Evolutionary conservation across 2,113 vertebrate species (phyloP), one percentile per base, ranked within the genome.

Genomic region (Pelusios castaneus): DNA sequence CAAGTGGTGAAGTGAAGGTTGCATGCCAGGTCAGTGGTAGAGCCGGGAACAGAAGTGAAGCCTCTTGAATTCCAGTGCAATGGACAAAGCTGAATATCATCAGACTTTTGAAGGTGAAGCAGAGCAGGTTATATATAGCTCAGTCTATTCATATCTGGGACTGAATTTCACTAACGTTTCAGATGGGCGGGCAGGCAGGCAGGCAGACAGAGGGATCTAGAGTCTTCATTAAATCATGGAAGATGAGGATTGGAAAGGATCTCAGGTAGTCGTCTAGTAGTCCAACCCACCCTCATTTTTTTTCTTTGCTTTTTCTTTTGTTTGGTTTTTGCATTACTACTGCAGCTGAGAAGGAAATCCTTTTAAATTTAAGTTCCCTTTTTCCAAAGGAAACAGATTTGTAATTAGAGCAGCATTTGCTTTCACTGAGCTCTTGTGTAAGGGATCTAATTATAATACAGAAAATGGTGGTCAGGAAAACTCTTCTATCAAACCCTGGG

Each of bases 281-380:
- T 47, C 47, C 10, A 47, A 47, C 47, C 47, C 52, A 54, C 60
- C 19, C 84, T 85, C 73, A 82, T 54, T 85, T 91, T 25, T 25
- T 52, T 16, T 17, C 14, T 16, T 52, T 52, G 86, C 56, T 90
- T 78, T 67, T n/a, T n/a, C n/a, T 49, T 96, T 63, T 91, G 82
- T 87, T 95, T 67, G 70, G 45, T 92, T 88, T 41, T 89, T 75
- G 86, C 80, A 19, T 76, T 92, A 93, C 31, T 52, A 41, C 86
- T 56, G 88, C 88, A 85, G 80, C 89, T 95, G 94, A 56, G 63
- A 25, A 8, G 2, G 60, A 93, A 80, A 91, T 93, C 80, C 25
- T 87, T 89, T 95, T 95, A 94, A 47, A 96, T 95, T 89, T 93
- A 89, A 95, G 84, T 92, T 91, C 84, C 91, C 93, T 77, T 92